Evolutionary conservation across 1,140 invertebrate species (phyloP).

Genomic region (Calycopis cecrops): DNA sequence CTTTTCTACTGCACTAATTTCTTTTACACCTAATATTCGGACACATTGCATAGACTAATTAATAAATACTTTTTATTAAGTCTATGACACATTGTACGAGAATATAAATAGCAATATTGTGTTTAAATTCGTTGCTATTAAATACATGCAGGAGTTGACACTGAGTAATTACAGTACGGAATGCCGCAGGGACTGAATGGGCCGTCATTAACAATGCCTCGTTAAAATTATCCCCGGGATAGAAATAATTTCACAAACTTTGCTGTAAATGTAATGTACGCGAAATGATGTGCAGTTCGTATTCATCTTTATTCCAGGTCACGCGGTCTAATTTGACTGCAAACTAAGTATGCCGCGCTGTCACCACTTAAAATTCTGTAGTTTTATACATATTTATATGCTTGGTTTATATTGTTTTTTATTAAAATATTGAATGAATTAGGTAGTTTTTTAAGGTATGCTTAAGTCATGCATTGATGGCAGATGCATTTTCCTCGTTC

Average conservation of each 20-base stretch:
- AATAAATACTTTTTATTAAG: too few species aligned
- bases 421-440: too few species aligned
- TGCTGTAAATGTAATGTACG: not conserved
- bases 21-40: too few species aligned
- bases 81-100: not conserved
- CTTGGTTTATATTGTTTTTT: too few species aligned
- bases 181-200: not conserved
- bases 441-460: too few species aligned
- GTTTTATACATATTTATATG: too few species aligned
- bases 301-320: not conserved
- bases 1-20: not conserved
- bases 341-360: not conserved
- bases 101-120: not conserved
- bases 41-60: too few species aligned
- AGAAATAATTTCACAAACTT: not conserved
- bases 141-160: constrained; percentile 7
- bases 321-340: not conserved
- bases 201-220: not conserved
- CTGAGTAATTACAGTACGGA: constrained; percentile 3
- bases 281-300: not conserved
- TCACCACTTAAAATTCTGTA: too few species aligned
- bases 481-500: too few species aligned
- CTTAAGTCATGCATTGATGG: too few species aligned
- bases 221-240: not conserved
- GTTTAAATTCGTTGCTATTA: constrained; percentile 5